A percentile compares a stretch with the other conserved stretches of the same genome.
These are phyloP conservation scores for Chamaea fasciata DNA, from an alignment of 2,113 vertebrate genomes.

Conservation along the genomic window DNA sequence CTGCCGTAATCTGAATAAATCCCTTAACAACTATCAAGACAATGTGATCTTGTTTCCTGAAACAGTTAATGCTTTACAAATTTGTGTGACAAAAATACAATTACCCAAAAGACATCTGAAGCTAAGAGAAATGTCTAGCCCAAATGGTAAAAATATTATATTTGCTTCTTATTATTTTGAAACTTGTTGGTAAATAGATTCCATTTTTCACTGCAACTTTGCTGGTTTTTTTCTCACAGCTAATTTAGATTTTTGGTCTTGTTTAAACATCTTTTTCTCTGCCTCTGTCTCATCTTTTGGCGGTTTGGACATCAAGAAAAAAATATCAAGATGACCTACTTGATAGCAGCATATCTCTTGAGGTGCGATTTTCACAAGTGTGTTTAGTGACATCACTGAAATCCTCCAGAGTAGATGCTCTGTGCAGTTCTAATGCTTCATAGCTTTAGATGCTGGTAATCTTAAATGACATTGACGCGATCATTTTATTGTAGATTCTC, in stretches of 20 bases:
- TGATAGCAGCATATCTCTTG: not conserved
- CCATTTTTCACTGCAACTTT: not conserved
- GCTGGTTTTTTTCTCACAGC: not conserved
- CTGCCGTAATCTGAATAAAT: not conserved
- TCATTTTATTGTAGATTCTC: not conserved
- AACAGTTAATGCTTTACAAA: not conserved
- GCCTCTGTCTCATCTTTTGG: slow-evolving; percentile 9
- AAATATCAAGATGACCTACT: not conserved
- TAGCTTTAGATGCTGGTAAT: not conserved
- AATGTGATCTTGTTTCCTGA: not conserved
- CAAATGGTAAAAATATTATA: not conserved
- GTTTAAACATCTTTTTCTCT: not conserved
- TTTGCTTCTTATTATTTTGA: not conserved
- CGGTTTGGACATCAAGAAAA: not conserved
- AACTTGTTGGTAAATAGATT: not conserved
- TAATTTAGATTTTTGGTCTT: not conserved
- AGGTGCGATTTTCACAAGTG: not conserved
- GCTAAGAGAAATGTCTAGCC: not conserved
- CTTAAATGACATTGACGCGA: not conserved
- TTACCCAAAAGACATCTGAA: not conserved
- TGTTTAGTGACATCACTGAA: not conserved
- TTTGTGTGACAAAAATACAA: not conserved
- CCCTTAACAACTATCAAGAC: not conserved
- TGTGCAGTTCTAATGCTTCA: not conserved
- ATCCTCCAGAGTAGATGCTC: not conserved